Evolutionary conservation across 2,113 vertebrate species (phyloP).

Genomic region (Raja brachyura): DNA sequence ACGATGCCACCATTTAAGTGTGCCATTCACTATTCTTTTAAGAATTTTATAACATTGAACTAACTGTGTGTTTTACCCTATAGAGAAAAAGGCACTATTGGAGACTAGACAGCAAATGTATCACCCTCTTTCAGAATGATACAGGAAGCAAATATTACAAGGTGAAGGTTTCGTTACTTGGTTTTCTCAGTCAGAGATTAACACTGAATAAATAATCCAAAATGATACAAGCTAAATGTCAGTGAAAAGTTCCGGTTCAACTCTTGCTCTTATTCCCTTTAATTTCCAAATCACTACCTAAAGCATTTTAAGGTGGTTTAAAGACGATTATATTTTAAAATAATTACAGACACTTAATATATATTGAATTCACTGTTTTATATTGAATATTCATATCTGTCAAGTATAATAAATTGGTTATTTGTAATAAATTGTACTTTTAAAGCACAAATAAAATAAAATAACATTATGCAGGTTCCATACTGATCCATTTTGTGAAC

Average conservation of each 20-base stretch:
- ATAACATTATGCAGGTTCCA: too few relatives aligned
- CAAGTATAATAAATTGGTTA: neutral
- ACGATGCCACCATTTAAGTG: slow-evolving; percentile 31
- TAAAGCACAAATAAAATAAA: neutral
- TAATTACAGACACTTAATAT: neutral
- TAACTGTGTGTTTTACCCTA: slow-evolving; percentile 24
- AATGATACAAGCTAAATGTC: slow-evolving; percentile 30
- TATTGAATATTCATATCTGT: neutral
- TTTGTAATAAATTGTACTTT: neutral
- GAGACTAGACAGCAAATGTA: slow-evolving; percentile 93
- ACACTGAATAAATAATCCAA: slow-evolving; percentile 33
- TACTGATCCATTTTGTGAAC: neutral
- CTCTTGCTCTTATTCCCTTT: neutral
- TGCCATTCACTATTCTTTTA: slow-evolving; percentile 36
- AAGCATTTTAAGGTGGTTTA: neutral
- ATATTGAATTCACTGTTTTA: neutral
- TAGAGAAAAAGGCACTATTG: slow-evolving; percentile 94
- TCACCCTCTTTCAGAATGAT: slow-evolving; percentile 92
- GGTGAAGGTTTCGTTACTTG: slow-evolving; percentile 55
- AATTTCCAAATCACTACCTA: neutral
- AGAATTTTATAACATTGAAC: slow-evolving; percentile 36
- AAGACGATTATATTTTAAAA: neutral
- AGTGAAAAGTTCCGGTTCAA: slow-evolving; percentile 30
- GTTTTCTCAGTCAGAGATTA: slow-evolving; percentile 32
- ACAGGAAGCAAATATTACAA: slow-evolving; percentile 95